Evolutionary conservation across 2,888 invertebrate genomes (phyloP), one percentile per base, ranked within the genome.

Genomic region (Petrophora chlorosata): DNA sequence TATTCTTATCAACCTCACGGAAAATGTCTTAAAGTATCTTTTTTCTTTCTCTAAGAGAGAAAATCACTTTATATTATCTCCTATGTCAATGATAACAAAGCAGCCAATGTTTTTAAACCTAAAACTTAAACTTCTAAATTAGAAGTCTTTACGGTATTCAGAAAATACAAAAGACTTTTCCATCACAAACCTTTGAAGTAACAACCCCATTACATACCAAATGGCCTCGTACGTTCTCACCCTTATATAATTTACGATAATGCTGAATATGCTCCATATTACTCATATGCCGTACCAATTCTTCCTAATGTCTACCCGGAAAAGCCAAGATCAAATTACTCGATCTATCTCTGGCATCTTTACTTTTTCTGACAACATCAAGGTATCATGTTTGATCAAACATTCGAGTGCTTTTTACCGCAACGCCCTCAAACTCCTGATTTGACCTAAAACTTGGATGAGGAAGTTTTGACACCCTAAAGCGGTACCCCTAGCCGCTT

Each of bases 191-290:
- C 39, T 25, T 29, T 13, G 13, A 41, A 30, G 32, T 17, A 29
- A 29, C 16, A 34, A 14, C 30, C 26, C 25, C 30, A 25, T 34
- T 41, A 12, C 41, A 19, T 16, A 29, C 30, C 23, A 35, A 41
- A 47, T 47, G 25, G 35, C 25, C 16, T 14, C 29, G 15, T 41
- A 47, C 30, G 41, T 36, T 47, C 41, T 15, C 39, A 41, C 47
- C 39, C 40, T 30, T 47, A 41, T 23, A 32, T 36, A 47, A 47
- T 47, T 41, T 41, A 41, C 47, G 47, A 47, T 41, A 36, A 36
- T 25, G 36, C 16, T 28, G 22, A 13, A 33, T 46, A 33, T 47
- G 16, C 16, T 33, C 41, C 32, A 33, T 16, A 25, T 32, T 16
- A 41, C 41, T 22, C 19, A 17, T 16, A 19, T 14, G 12, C 26